These are phyloP conservation scores for Caenorhabditis wallacei DNA, from an alignment of 2,888 invertebrate genomes.

Conservation along the genomic window DNA sequence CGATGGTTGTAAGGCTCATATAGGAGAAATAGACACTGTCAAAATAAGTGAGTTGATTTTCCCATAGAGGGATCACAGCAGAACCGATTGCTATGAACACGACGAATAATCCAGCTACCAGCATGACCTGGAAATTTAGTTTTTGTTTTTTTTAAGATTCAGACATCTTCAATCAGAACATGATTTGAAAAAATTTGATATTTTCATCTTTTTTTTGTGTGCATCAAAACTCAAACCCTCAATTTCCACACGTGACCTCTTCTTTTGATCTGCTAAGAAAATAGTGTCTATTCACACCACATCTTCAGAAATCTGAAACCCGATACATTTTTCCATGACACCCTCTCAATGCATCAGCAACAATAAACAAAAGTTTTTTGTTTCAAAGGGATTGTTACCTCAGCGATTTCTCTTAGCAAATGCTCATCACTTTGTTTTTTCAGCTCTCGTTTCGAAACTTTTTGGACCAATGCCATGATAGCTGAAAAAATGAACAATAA, in stretches of 20 bases:
- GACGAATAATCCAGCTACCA: constrained; percentile 78
- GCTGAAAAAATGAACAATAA: constrained; percentile 66
- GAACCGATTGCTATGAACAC: constrained; percentile 80
- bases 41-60: constrained; percentile 80
- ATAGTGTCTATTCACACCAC: constrained; percentile 1
- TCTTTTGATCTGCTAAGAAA: not conserved
- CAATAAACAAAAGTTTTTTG: constrained; percentile 27
- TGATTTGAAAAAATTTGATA: no score
- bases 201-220: not conserved
- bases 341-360: constrained; percentile 10
- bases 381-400: constrained; percentile 67
- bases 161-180: no score
- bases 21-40: constrained; percentile 82
- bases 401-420: constrained; percentile 78
- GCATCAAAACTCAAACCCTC: constrained; percentile 36
- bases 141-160: not conserved
- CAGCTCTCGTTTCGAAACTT: constrained; percentile 77
- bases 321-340: constrained; percentile 43
- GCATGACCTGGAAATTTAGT: constrained; percentile 72
- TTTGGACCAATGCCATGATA: constrained; percentile 77
- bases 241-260: constrained; percentile 30
- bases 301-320: constrained; percentile 31
- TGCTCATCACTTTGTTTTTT: constrained; percentile 81
- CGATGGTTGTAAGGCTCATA: constrained; percentile 81
- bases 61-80: constrained; percentile 81